Conservation (phyloP, 2,888 invertebrate genomes). For the Theretra japonica region DNA sequence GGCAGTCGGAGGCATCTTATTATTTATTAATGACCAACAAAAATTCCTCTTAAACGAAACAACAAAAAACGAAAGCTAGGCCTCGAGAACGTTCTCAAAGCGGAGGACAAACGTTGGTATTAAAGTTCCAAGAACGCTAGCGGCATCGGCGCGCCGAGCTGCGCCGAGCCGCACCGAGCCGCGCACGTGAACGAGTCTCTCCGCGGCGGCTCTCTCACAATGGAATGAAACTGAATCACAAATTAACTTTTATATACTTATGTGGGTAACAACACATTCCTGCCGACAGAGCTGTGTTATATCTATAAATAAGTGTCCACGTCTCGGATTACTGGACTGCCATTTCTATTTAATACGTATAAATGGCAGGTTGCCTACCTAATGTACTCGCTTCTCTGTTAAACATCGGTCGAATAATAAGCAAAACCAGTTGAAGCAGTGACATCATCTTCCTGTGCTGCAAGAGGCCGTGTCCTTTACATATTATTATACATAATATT, state of each 20-base stretch:
- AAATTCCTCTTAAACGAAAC: slow-evolving; percentile 22
- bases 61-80: slow-evolving; percentile 44
- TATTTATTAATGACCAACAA: slow-evolving; percentile 33
- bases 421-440: slow-evolving; percentile 78
- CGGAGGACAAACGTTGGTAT: slow-evolving; percentile 52
- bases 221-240: slow-evolving; percentile 57
- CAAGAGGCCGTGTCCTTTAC: slow-evolving; percentile 73
- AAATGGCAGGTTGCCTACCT: slow-evolving; percentile 55
- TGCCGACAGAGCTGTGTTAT: slow-evolving; percentile 32
- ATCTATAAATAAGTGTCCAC: slow-evolving; percentile 21
- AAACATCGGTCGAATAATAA: slow-evolving; percentile 77
- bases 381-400: slow-evolving; percentile 62
- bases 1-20: slow-evolving; percentile 5
- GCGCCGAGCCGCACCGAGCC: slow-evolving; percentile 30
- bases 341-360: slow-evolving; percentile 44
- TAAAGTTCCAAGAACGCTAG: slow-evolving; percentile 58
- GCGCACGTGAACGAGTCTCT: slow-evolving; percentile 23
- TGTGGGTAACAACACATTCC: slow-evolving; percentile 29
- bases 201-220: slow-evolving; percentile 45
- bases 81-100: slow-evolving; percentile 52
- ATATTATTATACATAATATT: slow-evolving; percentile 40
- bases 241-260: slow-evolving; percentile 43
- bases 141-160: slow-evolving; percentile 35
- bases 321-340: neutral
- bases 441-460: slow-evolving; percentile 81